Conservation (phyloP, 2,797 vertebrate genomes). For the Falco novaeseelandiae region DNA sequence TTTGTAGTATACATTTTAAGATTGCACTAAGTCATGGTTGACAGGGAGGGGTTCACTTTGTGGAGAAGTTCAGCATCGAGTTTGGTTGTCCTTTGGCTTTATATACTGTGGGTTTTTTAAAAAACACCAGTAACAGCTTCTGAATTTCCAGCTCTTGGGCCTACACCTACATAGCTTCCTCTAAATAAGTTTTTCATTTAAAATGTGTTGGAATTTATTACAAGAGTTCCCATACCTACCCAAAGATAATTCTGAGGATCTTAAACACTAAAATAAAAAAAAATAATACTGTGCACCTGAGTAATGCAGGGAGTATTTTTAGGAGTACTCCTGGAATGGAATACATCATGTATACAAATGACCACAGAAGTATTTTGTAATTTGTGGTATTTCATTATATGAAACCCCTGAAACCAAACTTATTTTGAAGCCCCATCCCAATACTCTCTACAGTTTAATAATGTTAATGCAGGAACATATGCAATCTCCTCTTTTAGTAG, state of each 20-base stretch:
- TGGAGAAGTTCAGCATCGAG: neutral
- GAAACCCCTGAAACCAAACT: neutral
- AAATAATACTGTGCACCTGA: neutral
- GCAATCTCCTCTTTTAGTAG: neutral
- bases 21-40: neutral
- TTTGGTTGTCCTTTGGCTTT: neutral
- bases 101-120: neutral
- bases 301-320: neutral
- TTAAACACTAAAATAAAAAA: neutral
- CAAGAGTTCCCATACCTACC: neutral
- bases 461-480: neutral
- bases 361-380: neutral
- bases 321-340: neutral
- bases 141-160: neutral
- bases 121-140: neutral
- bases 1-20: neutral
- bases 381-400: neutral
- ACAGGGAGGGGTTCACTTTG: neutral
- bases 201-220: neutral
- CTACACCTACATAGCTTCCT: neutral
- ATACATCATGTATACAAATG: neutral
- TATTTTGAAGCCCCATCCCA: neutral
- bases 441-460: neutral
- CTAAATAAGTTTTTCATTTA: neutral
- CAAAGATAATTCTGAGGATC: neutral